Conservation (phyloP, 2,797 vertebrate genomes). For the Ibycter americanus region DNA sequence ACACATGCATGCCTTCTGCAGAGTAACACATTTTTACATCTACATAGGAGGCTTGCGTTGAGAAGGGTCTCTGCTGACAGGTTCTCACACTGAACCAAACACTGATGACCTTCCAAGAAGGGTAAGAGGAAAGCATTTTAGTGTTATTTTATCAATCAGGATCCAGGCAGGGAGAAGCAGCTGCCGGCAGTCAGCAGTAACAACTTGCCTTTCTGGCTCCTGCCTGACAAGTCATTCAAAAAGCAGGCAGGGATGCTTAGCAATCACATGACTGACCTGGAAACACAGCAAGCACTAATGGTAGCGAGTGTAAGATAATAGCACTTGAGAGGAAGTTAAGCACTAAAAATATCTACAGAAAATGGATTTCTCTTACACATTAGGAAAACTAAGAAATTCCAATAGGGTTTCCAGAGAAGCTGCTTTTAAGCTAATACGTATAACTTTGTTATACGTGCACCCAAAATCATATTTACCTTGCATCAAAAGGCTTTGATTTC, state of each 20-base stretch:
- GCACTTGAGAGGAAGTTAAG: slow-evolving; percentile 52
- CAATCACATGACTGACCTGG: slow-evolving; percentile 69
- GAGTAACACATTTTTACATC: slow-evolving; percentile 48
- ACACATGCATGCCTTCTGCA: slow-evolving; percentile 37
- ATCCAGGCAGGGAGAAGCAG: not conserved
- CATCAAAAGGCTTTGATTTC: not conserved
- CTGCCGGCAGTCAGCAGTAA: not conserved
- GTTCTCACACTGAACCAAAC: not conserved
- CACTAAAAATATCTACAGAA: slow-evolving; percentile 73
- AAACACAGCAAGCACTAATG: slow-evolving; percentile 64
- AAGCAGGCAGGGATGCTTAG: slow-evolving; percentile 55
- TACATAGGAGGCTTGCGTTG: not conserved
- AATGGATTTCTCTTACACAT: slow-evolving; percentile 71
- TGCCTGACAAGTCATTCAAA: slow-evolving; percentile 50
- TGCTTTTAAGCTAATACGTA: slow-evolving; percentile 39
- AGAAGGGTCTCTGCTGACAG: slow-evolving; percentile 35
- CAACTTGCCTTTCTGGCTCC: slow-evolving; percentile 19
- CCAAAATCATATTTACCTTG: not conserved
- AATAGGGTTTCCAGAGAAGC: slow-evolving; percentile 50
- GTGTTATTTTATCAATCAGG: not conserved
- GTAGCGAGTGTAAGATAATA: slow-evolving; percentile 61
- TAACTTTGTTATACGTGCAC: slow-evolving; percentile 5
- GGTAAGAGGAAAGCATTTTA: not conserved
- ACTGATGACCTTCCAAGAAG: not conserved
- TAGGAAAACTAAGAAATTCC: slow-evolving; percentile 65